phyloP scores from a whole-genome alignment of 2,113 vertebrate genomes.

The Guaruba guarouba region DNA sequence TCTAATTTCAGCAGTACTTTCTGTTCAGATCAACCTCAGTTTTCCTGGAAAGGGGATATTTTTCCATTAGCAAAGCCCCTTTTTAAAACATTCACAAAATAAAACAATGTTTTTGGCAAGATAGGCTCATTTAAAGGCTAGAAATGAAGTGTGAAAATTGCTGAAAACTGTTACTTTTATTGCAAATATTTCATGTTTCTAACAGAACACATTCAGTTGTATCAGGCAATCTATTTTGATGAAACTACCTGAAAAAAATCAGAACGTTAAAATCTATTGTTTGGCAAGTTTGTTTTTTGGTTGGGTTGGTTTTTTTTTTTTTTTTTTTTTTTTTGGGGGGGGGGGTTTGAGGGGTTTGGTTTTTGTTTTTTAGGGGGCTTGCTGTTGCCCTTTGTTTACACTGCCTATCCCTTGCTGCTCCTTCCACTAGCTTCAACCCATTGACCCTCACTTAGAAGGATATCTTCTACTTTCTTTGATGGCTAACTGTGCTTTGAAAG shows the following conservation, averaged over 20 bases:
- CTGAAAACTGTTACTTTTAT: neutral
- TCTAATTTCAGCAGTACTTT: neutral
- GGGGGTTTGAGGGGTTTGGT: neutral
- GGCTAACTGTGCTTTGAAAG: neutral
- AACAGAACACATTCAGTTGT: neutral
- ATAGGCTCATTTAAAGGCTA: neutral
- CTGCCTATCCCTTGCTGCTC: neutral
- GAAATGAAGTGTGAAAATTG: neutral
- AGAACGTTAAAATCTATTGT: neutral
- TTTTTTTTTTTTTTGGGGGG: neutral
- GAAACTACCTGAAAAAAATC: neutral
- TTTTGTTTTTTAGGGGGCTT: neutral
- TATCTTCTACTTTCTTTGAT: neutral
- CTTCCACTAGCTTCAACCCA: neutral
- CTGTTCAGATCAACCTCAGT: neutral
- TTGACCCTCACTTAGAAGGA: neutral
- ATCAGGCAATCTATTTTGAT: neutral
- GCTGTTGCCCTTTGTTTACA: no score
- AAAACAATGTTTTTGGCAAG: neutral
- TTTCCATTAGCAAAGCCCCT: neutral
- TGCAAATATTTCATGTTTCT: neutral
- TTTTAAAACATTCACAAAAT: neutral
- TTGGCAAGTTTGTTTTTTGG: neutral
- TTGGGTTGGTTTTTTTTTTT: neutral
- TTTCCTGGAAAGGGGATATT: neutral